Percentiles rank a stretch among this genome's conserved stretches.
These are phyloP conservation scores for Meteorus sp. DNA, from an alignment of 1,140 invertebrate genomes.

Conservation along the genomic window DNA sequence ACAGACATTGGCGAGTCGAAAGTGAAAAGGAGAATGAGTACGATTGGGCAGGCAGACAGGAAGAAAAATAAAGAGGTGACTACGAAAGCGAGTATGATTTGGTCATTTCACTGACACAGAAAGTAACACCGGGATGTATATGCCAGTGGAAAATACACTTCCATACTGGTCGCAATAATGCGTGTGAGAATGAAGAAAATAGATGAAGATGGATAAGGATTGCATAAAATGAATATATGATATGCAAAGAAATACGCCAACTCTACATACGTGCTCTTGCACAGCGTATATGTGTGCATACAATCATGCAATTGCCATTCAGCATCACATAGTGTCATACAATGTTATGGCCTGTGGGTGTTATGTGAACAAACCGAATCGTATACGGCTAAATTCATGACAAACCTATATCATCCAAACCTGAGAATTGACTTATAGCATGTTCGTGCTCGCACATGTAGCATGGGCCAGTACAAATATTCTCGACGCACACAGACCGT, in stretches of 20 bases:
- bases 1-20: slow-evolving; percentile 39
- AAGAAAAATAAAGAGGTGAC: too few species aligned
- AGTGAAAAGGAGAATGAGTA: slow-evolving; percentile 26
- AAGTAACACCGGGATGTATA: slow-evolving; percentile 23
- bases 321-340: not conserved
- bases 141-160: slow-evolving; percentile 4
- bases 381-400: slow-evolving; percentile 41
- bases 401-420: slow-evolving; percentile 44
- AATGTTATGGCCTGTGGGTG: not conserved
- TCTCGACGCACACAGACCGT: slow-evolving; percentile 36
- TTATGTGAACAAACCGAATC: slow-evolving; percentile 43
- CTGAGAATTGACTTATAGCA: slow-evolving; percentile 41
- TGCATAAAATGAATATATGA: not conserved
- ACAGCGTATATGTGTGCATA: too few species aligned
- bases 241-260: too few species aligned
- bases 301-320: slow-evolving; percentile 4
- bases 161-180: not conserved
- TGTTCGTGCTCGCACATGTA: slow-evolving; percentile 32
- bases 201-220: not conserved
- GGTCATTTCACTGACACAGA: slow-evolving; percentile 37
- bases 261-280: too few species aligned
- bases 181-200: not conserved
- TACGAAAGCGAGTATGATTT: slow-evolving; percentile 46
- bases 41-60: too few species aligned
- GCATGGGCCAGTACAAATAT: slow-evolving; percentile 25